Conservation (phyloP, 2,113 vertebrate genomes). For the Myotis brandtii region DNA sequence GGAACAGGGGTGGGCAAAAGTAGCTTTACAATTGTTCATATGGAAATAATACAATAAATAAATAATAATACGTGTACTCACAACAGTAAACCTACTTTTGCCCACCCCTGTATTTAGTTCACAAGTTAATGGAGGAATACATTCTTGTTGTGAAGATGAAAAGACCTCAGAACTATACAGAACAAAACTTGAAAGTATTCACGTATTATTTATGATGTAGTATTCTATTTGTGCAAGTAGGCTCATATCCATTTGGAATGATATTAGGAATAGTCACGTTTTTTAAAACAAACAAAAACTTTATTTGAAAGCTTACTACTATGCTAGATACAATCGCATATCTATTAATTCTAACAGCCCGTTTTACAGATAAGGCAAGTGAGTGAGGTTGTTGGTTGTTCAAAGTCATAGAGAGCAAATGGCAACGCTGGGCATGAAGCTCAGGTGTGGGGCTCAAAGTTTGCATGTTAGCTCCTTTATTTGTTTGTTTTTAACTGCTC, state of each 20-base stretch:
- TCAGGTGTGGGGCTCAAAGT: background rate
- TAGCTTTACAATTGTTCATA: background rate
- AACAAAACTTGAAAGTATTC: background rate
- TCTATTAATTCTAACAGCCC: background rate
- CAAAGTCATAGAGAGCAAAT: background rate
- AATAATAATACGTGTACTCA: background rate
- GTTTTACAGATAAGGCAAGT: background rate
- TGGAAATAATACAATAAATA: background rate
- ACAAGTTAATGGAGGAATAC: background rate
- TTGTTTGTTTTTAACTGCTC: background rate
- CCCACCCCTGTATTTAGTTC: background rate
- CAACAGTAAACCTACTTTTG: background rate
- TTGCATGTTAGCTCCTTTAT: background rate
- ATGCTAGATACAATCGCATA: background rate
- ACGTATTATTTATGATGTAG: background rate
- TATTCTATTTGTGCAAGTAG: background rate
- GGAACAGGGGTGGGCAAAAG: background rate
- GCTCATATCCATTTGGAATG: background rate
- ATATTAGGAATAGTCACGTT: background rate
- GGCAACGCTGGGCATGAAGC: background rate
- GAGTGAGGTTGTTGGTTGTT: background rate
- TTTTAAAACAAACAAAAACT: background rate
- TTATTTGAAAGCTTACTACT: background rate
- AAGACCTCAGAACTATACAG: background rate
- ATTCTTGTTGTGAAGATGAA: background rate